These are phyloP conservation scores for Caenorhabditis japonica DNA, from an alignment of 2,888 invertebrate species.

Conservation along the genomic window DNA sequence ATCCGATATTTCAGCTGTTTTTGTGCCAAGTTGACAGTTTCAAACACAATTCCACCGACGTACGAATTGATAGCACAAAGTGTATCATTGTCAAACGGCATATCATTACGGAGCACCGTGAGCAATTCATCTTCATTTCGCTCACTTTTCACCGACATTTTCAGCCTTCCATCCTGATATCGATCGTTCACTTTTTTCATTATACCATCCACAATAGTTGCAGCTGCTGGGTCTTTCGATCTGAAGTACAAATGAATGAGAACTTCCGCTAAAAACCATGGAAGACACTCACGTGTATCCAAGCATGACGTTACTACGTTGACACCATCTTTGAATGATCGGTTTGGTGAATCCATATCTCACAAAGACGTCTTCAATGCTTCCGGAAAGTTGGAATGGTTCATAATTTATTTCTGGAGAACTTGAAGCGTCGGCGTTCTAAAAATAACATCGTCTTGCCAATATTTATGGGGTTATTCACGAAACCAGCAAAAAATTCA, in stretches of 20 bases:
- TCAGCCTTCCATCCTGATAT: constrained; percentile 17
- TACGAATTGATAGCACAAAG: constrained; percentile 41
- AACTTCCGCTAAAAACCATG: too few species aligned
- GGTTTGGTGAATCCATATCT: constrained; percentile 19
- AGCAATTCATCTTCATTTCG: constrained; percentile 23
- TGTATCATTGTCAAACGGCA: constrained; percentile 19
- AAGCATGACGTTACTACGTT: constrained; percentile 12
- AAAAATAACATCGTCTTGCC: constrained; percentile 1
- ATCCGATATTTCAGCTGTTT: constrained; percentile 36
- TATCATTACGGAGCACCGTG: constrained; percentile 32
- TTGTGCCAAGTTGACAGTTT: constrained; percentile 10
- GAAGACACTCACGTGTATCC: constrained; percentile 42
- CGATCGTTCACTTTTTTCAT: constrained; percentile 25
- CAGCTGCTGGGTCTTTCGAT: constrained; percentile 13
- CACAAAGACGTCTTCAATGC: constrained; percentile 38
- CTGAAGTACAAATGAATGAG: too few species aligned
- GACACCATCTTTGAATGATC: constrained; percentile 35
- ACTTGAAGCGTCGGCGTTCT: constrained; percentile 13
- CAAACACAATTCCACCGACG: constrained; percentile 52
- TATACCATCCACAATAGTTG: constrained; percentile 7
- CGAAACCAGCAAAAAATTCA: too few species aligned
- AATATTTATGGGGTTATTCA: too few species aligned
- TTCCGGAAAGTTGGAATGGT: constrained; percentile 31
- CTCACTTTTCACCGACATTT: constrained; percentile 20
- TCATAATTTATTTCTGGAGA: constrained; percentile 25